Evolutionary conservation across 2,797 vertebrate species (phyloP).

Genomic region (Okamejei kenojei): DNA sequence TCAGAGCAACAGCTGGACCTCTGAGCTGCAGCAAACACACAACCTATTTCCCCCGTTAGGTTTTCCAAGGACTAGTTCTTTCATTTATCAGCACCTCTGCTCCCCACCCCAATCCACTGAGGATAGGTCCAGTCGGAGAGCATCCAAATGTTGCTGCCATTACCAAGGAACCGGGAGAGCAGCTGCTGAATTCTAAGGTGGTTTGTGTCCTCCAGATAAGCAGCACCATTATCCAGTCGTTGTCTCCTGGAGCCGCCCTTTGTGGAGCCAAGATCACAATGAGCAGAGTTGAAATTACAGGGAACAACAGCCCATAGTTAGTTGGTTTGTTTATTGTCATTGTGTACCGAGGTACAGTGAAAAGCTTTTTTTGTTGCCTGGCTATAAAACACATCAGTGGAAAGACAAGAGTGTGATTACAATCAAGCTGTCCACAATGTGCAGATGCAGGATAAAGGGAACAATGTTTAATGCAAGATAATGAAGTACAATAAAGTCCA

Average conservation of each 20-base stretch:
- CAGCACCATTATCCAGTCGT: background rate
- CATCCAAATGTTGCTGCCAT: background rate
- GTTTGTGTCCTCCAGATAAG: background rate
- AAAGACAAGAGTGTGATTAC: no score
- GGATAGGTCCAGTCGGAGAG: background rate
- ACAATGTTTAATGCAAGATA: no score
- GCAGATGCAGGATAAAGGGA: no score
- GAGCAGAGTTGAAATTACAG: background rate
- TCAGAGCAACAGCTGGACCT: slow-evolving; percentile 16
- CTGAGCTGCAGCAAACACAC: background rate
- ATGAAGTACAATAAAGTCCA: no score
- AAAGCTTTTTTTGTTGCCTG: no score
- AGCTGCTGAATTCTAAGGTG: background rate
- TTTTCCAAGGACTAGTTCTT: background rate
- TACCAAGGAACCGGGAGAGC: no score
- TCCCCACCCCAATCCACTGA: background rate
- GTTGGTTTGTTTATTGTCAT: no score
- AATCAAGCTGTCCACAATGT: no score
- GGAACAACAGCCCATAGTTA: background rate
- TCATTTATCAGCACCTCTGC: background rate
- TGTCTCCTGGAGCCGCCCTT: background rate
- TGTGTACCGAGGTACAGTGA: no score
- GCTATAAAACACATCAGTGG: no score
- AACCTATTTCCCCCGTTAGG: background rate
- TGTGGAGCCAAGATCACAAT: background rate